These are phyloP conservation scores for Tenthredo amoena DNA, from an alignment of 2,888 invertebrate species.

Conservation along the genomic window DNA sequence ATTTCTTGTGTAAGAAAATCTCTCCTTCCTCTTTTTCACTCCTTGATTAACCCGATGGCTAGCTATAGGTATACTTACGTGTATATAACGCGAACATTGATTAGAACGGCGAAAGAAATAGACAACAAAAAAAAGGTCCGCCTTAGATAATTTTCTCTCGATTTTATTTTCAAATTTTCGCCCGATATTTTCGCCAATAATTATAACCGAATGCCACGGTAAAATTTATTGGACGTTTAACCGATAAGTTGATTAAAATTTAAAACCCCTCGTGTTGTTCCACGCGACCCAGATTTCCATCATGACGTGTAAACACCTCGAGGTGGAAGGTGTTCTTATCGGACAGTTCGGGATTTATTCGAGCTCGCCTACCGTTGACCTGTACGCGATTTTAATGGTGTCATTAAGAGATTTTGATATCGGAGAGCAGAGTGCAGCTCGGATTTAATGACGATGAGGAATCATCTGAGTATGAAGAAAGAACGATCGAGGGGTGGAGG, in stretches of 20 bases:
- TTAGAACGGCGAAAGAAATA: not conserved
- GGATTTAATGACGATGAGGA: not conserved
- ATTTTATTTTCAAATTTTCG: not conserved
- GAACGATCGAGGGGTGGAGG: not conserved
- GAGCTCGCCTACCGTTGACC: not conserved
- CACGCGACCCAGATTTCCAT: slow-evolving; percentile 15
- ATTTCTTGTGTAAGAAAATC: slow-evolving; percentile 39
- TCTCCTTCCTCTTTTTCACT: slow-evolving; percentile 5
- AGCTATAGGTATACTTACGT: not conserved
- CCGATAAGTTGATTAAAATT: not conserved
- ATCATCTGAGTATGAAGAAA: not conserved
- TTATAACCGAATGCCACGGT: not conserved
- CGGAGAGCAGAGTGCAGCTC: not conserved
- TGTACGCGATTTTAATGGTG: slow-evolving; percentile 38
- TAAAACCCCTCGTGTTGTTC: not conserved
- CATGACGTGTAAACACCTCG: not conserved
- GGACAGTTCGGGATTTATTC: not conserved
- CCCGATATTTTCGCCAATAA: not conserved
- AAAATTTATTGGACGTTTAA: not conserved
- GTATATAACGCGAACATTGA: not conserved
- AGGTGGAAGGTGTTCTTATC: not conserved
- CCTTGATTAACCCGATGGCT: slow-evolving; percentile 21
- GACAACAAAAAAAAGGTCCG: not conserved
- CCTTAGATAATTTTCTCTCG: not conserved
- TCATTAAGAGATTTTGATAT: slow-evolving; percentile 26